Percentiles rank a stretch among this genome's conserved stretches.
These are phyloP conservation scores for Drosophila formosana DNA, from an alignment of 2,888 invertebrate genomes.

Conservation along the genomic window DNA sequence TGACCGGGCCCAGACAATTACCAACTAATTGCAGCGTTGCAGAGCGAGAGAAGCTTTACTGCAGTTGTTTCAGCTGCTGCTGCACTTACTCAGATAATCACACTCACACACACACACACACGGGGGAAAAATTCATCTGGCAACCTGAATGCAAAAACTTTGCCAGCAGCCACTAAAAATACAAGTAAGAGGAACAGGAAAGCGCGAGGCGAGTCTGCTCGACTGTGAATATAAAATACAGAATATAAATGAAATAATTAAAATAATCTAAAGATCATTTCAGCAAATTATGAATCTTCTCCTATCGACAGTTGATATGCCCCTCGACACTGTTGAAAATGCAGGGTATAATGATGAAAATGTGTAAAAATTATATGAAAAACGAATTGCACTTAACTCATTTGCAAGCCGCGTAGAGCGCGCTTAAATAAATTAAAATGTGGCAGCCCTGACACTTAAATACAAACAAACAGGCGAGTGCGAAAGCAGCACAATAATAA, in stretches of 20 bases:
- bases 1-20: constrained; percentile 55
- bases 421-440: constrained; percentile 80
- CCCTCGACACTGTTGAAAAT: background rate
- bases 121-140: background rate
- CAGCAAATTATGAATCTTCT: too few relatives aligned
- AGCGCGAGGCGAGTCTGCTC: background rate
- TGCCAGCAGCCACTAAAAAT: constrained; percentile 7
- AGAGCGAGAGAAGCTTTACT: constrained; percentile 14
- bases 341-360: constrained; percentile 1
- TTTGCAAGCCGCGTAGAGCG: constrained; percentile 59
- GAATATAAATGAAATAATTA: too few relatives aligned
- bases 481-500: background rate
- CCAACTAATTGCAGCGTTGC: constrained; percentile 53
- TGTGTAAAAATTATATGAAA: constrained; percentile 30
- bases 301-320: background rate
- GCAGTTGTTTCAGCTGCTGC: constrained; percentile 36
- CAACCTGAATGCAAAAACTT: constrained; percentile 19
- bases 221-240: background rate
- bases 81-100: constrained; percentile 43
- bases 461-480: background rate
- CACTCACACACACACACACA: constrained; percentile 12
- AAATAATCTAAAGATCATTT: too few relatives aligned
- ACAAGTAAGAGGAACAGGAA: background rate
- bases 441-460: constrained; percentile 73
- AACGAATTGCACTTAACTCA: constrained; percentile 69